phyloP scores from a whole-genome alignment of 2,113 vertebrate genomes.

The Xenotilapia caudafasciata region DNA sequence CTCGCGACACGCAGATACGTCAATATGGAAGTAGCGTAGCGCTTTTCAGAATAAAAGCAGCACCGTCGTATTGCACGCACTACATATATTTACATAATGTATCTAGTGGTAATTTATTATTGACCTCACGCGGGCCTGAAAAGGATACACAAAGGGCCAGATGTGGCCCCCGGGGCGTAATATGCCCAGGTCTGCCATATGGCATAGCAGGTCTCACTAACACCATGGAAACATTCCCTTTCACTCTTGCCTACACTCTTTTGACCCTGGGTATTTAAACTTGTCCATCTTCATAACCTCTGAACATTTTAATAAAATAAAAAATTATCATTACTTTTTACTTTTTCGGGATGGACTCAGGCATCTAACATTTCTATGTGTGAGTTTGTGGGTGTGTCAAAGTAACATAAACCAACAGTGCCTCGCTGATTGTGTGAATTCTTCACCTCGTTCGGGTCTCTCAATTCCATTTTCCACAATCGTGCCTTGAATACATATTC shows the following conservation, averaged over 20 bases:
- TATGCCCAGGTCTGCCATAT: background rate
- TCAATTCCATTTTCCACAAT: background rate
- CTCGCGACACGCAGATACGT: background rate
- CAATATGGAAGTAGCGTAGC: background rate
- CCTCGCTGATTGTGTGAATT: background rate
- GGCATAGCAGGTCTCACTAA: background rate
- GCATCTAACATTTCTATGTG: background rate
- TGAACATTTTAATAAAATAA: background rate
- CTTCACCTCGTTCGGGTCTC: background rate
- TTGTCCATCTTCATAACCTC: background rate
- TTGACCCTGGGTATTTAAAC: background rate
- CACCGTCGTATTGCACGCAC: background rate
- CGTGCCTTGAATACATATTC: background rate
- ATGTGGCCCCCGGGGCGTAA: accelerated
- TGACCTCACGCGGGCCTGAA: accelerated
- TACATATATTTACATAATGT: background rate
- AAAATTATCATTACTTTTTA: background rate
- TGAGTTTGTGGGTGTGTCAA: no score
- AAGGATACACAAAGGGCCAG: background rate
- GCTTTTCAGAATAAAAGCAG: background rate
- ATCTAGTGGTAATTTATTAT: background rate
- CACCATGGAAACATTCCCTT: background rate
- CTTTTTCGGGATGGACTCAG: background rate
- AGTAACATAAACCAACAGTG: background rate
- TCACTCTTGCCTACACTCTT: background rate